These are phyloP conservation scores for Salvelinus namaycush DNA, from an alignment of 2,113 vertebrate species.

Conservation along the genomic window DNA sequence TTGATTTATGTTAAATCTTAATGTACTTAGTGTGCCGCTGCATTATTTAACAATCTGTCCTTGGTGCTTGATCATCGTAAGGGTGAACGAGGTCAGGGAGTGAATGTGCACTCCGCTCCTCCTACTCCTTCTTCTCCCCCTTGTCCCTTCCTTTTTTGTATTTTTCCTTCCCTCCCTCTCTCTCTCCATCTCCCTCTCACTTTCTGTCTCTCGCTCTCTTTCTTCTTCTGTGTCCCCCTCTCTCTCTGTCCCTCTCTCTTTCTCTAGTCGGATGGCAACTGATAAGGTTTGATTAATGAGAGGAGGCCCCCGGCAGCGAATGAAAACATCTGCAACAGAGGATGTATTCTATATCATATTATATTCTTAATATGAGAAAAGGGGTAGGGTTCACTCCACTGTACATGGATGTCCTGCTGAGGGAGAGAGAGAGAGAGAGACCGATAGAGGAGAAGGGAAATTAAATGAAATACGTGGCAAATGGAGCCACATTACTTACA, in stretches of 20 bases:
- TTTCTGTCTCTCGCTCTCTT: slow-evolving; percentile 44
- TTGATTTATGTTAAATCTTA: slow-evolving; percentile 64
- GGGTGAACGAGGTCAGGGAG: slow-evolving; percentile 66
- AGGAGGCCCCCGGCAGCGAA: slow-evolving; percentile 67
- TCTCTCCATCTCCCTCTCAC: slow-evolving; percentile 54
- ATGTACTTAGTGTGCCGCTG: slow-evolving; percentile 50
- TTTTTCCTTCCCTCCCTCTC: slow-evolving; percentile 21
- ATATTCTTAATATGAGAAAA: slow-evolving; percentile 4
- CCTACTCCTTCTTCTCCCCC: slow-evolving; percentile 22
- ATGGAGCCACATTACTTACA: slow-evolving; percentile 41
- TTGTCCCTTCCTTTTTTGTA: slow-evolving; percentile 20
- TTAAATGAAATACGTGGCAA: slow-evolving; percentile 10
- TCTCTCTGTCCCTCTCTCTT: slow-evolving; percentile 56
- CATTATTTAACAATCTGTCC: slow-evolving; percentile 58
- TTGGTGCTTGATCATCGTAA: slow-evolving; percentile 49
- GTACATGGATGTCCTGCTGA: background rate
- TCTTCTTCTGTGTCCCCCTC: slow-evolving; percentile 65
- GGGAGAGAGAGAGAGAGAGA: slow-evolving; percentile 29
- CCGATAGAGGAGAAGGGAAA: background rate
- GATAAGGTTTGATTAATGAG: slow-evolving; percentile 90
- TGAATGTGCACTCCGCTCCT: background rate
- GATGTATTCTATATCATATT: slow-evolving; percentile 82
- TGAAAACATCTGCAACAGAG: slow-evolving; percentile 80
- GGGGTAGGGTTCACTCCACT: background rate
- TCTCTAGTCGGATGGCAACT: slow-evolving; percentile 73